Evolutionary conservation across 2,888 invertebrate species (phyloP).

Genomic region (Drosophila nigricruria): DNA sequence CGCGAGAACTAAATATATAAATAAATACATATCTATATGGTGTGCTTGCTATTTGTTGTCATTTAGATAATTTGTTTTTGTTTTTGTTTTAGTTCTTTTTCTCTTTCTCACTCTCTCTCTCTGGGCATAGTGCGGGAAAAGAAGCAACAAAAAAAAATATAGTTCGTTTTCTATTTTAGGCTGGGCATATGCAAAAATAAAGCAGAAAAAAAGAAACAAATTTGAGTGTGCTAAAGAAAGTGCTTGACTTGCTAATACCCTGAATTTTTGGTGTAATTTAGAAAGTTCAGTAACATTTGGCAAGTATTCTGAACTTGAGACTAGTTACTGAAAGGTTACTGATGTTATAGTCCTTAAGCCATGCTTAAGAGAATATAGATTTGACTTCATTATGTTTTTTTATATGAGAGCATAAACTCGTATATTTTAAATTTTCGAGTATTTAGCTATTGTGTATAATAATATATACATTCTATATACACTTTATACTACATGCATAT

Average conservation of each 20-base stretch:
- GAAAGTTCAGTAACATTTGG: neutral
- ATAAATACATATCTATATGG: slow-evolving; percentile 52
- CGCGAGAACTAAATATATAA: slow-evolving; percentile 54
- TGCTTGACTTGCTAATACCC: neutral
- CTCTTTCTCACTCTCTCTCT: neutral
- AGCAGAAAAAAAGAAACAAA: neutral
- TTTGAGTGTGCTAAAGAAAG: neutral
- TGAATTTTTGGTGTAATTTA: neutral
- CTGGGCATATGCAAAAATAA: slow-evolving; percentile 54
- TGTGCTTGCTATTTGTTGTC: slow-evolving; percentile 47
- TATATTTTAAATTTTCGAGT: too few species aligned
- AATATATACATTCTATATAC: neutral
- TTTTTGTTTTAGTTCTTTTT: neutral
- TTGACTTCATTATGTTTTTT: neutral
- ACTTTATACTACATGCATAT: neutral
- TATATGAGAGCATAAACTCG: too few species aligned
- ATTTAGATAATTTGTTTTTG: slow-evolving; percentile 21
- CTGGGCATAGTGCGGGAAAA: slow-evolving; percentile 53
- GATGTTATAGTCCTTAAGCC: neutral
- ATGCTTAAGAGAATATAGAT: neutral
- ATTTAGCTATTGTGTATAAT: too few species aligned
- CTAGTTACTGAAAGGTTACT: neutral
- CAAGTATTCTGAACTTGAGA: neutral
- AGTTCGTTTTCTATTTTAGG: slow-evolving; percentile 65
- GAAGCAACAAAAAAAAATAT: slow-evolving; percentile 35